Percentiles rank a stretch among this genome's conserved stretches.
Evolutionary conservation across 2,888 invertebrate genomes (phyloP).

Genomic region (Mimumesa dahlbomi): DNA sequence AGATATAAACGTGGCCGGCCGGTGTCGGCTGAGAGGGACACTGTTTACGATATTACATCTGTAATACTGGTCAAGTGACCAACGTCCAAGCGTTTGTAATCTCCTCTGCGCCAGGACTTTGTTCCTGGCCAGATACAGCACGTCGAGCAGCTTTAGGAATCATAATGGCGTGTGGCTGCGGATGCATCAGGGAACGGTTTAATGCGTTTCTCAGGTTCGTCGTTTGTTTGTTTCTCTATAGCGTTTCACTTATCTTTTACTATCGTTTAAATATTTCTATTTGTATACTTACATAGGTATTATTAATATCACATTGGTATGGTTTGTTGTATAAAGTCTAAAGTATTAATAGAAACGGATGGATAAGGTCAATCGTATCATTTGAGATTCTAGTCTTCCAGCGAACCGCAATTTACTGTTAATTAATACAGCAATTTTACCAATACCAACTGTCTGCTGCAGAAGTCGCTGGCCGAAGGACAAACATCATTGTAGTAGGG

Average conservation of each 20-base stretch:
- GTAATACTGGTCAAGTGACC: conserved; percentile 76
- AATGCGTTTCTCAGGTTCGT: conserved; percentile 50
- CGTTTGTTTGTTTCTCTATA: neutral
- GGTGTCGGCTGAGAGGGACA: conserved; percentile 65
- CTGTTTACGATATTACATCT: conserved; percentile 78
- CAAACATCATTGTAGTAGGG: conserved; percentile 66
- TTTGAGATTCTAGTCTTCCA: neutral
- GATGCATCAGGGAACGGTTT: conserved; percentile 14
- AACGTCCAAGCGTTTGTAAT: conserved; percentile 68
- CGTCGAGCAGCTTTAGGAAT: conserved; percentile 64
- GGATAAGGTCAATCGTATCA: no score
- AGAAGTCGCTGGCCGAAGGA: conserved; percentile 55
- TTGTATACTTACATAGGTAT: no score
- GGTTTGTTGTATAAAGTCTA: no score
- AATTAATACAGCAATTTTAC: conserved; percentile 64
- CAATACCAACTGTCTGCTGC: conserved; percentile 58
- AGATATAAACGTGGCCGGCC: conserved; percentile 54
- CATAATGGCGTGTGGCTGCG: conserved; percentile 43
- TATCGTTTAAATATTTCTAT: no score
- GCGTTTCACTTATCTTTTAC: no score
- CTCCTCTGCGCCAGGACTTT: conserved; percentile 65
- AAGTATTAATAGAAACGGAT: no score
- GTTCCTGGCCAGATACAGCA: conserved; percentile 77
- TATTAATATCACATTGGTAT: no score
- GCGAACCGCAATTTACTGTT: conserved; percentile 40